These are phyloP conservation scores for Hydropsyche betteni DNA, from an alignment of 2,888 invertebrate genomes.

Conservation along the genomic window DNA sequence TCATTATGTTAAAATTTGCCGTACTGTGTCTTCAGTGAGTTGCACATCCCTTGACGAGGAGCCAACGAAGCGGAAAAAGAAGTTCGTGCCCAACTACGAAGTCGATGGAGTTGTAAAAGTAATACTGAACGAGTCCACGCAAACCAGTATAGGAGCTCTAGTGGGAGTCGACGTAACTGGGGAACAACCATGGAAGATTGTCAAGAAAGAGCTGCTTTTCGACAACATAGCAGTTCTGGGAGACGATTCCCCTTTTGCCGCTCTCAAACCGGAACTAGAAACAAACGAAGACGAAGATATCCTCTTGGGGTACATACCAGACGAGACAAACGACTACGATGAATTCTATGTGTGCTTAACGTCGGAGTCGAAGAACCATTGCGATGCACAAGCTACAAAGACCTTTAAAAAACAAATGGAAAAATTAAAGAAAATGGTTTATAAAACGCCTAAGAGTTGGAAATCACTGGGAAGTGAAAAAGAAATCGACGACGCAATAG, in stretches of 20 bases:
- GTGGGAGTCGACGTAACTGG: slow-evolving; percentile 75
- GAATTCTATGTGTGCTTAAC: slow-evolving; percentile 77
- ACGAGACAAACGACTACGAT: slow-evolving; percentile 69
- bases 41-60: slow-evolving; percentile 25
- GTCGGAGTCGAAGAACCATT: slow-evolving; percentile 65
- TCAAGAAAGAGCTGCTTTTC: slow-evolving; percentile 69
- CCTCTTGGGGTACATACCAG: slow-evolving; percentile 74
- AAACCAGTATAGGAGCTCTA: slow-evolving; percentile 69
- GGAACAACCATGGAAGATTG: slow-evolving; percentile 78
- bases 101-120: slow-evolving; percentile 68
- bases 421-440: slow-evolving; percentile 67
- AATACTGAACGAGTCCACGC: slow-evolving; percentile 66
- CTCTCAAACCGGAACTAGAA: slow-evolving; percentile 59
- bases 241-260: slow-evolving; percentile 62
- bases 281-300: slow-evolving; percentile 61
- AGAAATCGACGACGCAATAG: slow-evolving; percentile 68
- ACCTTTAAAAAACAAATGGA: slow-evolving; percentile 68
- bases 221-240: slow-evolving; percentile 70
- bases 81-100: slow-evolving; percentile 64
- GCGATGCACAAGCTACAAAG: slow-evolving; percentile 62
- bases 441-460: slow-evolving; percentile 70
- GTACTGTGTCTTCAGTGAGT: slow-evolving; percentile 34
- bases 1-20: neutral
- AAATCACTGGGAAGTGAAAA: slow-evolving; percentile 70
- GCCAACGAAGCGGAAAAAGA: slow-evolving; percentile 57